These are phyloP conservation scores for Amphiduros pacificus DNA, from an alignment of 2,888 invertebrate genomes.

Conservation along the genomic window DNA sequence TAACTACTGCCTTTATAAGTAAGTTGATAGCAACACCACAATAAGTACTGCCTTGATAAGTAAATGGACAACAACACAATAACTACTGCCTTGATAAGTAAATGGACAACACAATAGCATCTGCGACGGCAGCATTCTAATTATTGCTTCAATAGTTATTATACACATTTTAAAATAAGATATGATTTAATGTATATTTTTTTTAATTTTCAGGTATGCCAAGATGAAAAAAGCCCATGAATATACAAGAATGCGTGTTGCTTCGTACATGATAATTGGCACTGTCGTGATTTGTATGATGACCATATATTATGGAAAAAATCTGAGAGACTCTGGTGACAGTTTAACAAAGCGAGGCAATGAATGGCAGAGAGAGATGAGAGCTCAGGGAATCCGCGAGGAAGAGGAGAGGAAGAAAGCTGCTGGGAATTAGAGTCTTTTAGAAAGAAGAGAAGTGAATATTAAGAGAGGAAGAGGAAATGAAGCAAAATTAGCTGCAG, in stretches of 20 bases:
- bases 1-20: too few species aligned
- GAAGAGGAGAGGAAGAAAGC: neutral
- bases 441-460: too few species aligned
- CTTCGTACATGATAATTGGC: constrained; percentile 15
- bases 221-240: constrained; percentile 19
- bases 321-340: constrained; percentile 12
- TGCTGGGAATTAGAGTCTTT: too few species aligned
- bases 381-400: constrained; percentile 10
- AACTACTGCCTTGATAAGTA: too few species aligned
- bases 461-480: too few species aligned
- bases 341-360: constrained; percentile 6
- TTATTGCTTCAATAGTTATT: neutral
- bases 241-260: constrained; percentile 20
- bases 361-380: neutral
- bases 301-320: constrained; percentile 5
- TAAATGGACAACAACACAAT: too few species aligned
- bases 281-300: constrained; percentile 15
- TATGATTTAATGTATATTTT: neutral
- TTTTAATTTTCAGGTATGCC: constrained; percentile 12
- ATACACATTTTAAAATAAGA: neutral
- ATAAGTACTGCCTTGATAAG: too few species aligned
- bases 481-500: too few species aligned
- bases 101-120: too few species aligned
- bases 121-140: too few species aligned
- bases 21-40: too few species aligned